These are phyloP conservation scores for Pristiophorus japonicus DNA, from an alignment of 2,113 vertebrate genomes.

Conservation along the genomic window DNA sequence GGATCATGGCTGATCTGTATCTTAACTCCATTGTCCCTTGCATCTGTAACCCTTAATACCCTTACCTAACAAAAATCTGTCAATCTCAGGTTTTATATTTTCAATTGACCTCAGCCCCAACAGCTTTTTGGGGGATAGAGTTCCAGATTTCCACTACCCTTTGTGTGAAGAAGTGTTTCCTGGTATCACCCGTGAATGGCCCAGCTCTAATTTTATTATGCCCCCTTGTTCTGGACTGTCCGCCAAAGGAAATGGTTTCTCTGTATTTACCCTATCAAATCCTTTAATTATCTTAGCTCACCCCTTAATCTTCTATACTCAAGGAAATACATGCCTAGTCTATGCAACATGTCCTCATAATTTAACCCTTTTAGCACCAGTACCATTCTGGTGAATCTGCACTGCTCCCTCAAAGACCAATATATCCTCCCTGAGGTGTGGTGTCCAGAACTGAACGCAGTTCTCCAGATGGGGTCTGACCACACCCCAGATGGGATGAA, in stretches of 20 bases:
- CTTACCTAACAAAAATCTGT: neutral
- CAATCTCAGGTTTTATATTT: neutral
- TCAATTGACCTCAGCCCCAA: neutral
- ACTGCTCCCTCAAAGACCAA: neutral
- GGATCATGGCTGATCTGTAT: neutral
- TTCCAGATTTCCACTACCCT: neutral
- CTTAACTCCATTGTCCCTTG: neutral
- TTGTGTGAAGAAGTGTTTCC: neutral
- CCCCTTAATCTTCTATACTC: neutral
- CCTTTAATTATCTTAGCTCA: neutral
- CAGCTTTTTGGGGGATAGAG: neutral
- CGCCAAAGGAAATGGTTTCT: neutral
- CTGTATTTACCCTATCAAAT: neutral
- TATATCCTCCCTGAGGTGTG: neutral
- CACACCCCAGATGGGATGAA: neutral
- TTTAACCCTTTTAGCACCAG: neutral
- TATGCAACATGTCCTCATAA: neutral
- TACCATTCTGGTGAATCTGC: neutral
- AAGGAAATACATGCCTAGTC: neutral
- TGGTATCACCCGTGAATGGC: neutral
- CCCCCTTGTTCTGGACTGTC: neutral
- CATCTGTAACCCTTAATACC: neutral
- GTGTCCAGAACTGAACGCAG: neutral
- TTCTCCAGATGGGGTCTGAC: neutral
- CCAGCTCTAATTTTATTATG: neutral